Base-by-base conservation (phyloP, 23 tunicate genomes). In the Oikopleura vanhoeffeni region DNA sequence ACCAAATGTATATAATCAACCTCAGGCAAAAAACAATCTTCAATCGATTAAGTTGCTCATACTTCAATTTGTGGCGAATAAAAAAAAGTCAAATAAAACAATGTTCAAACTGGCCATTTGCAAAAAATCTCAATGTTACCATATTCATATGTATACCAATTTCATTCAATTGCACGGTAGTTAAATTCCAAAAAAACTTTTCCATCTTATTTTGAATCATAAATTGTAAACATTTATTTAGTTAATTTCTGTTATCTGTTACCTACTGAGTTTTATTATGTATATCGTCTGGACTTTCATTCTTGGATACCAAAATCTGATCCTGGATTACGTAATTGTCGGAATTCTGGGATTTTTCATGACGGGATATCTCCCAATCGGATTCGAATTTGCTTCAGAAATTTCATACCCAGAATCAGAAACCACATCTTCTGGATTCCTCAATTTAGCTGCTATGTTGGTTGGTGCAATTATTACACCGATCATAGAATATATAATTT, bases 341-440 rank as follows among this genome's bases (percentile, higher is more conserved):
- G 93, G 93, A 1, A n/a, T 92, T 39, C 88, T 92, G 0, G 97
- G 97, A 3, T 92, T 92, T 67, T 92, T 92, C 87, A 92, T 92
- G 97, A 92, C 97, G 33, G 97, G 97, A 28, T 92, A 92, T 71
- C 84, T 92, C 36, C 97, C 97, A 32, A 92, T 92, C 40, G 97
- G 97, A 41, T 92, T 92, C 57, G 97, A 92, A 85, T 89, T 92
- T 76, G 97, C 88, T 27, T 91, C 97, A n/a, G 97, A 92, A 85
- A 85, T 92, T 30, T 89, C 97, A 27, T 92, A 84, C 40, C 97
- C 97, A 0, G 92, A 85, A 84, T 92, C 97, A 30, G 97, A 92
- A 87, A 91, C 97, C 0, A 92, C 97, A 27, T 92, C 97, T 32
- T 90, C 97, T 0, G 97, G 97, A 0, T 75, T 92, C 34, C 90